Evolutionary conservation across 1,140 invertebrate species (phyloP).

Genomic region (Aphelenchoides besseyi): DNA sequence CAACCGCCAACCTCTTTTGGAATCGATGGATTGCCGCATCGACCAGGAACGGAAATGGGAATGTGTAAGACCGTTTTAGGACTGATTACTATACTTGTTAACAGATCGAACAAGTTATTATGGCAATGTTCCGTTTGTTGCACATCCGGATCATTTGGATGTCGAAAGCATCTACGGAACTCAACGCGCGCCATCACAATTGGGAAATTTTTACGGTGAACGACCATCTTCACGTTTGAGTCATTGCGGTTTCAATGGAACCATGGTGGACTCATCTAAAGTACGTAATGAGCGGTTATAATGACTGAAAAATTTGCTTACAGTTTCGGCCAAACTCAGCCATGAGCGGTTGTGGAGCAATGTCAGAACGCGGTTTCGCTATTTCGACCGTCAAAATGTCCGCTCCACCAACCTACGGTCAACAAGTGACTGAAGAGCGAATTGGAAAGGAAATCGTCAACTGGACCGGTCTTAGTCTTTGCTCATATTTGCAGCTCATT

Average conservation of each 20-base stretch:
- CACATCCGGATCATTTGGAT: background rate
- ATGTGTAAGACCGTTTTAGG: too few relatives aligned
- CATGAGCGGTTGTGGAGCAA: background rate
- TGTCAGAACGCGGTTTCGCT: background rate
- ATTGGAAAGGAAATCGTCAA: background rate
- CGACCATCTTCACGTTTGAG: too few relatives aligned
- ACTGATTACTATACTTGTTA: too few relatives aligned
- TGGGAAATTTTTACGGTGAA: background rate
- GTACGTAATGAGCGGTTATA: too few relatives aligned
- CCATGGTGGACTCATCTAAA: too few relatives aligned
- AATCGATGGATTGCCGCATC: too few relatives aligned
- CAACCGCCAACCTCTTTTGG: too few relatives aligned
- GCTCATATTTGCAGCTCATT: conserved; percentile 5
- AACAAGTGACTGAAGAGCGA: background rate
- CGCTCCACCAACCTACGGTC: too few relatives aligned
- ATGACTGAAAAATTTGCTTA: background rate
- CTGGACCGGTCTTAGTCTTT: conserved; percentile 11
- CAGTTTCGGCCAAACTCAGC: background rate
- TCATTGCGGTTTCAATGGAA: too few relatives aligned
- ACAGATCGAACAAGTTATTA: too few relatives aligned
- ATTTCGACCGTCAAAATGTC: too few relatives aligned
- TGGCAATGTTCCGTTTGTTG: background rate
- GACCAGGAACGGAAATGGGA: background rate
- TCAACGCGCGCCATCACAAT: background rate
- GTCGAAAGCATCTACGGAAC: background rate